phyloP scores from a whole-genome alignment of 2,797 vertebrate genomes.

The Peromyscus eremicus region DNA sequence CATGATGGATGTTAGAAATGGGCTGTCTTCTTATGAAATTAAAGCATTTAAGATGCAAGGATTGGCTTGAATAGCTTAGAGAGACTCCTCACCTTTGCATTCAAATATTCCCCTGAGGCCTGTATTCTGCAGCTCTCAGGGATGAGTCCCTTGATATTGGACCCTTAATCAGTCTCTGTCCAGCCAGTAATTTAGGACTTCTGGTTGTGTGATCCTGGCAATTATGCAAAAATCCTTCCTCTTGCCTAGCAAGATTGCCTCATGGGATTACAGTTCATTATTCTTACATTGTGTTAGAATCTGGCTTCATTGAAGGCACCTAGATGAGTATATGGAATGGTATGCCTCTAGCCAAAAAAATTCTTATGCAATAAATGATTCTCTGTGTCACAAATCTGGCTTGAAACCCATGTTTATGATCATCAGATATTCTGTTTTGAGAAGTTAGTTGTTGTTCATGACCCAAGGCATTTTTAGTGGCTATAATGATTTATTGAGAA shows the following conservation, averaged over 20 bases:
- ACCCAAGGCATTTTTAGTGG: not conserved
- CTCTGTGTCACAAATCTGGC: not conserved
- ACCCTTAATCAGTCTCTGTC: not conserved
- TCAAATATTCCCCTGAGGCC: not conserved
- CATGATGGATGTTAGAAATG: slow-evolving; percentile 57
- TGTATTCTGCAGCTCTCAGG: not conserved
- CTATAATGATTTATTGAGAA: not conserved
- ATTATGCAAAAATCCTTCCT: not conserved
- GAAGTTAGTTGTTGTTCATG: not conserved
- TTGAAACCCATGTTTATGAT: not conserved
- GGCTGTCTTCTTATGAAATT: slow-evolving; percentile 67
- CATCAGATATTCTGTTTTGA: not conserved
- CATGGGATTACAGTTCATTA: not conserved
- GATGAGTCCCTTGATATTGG: not conserved
- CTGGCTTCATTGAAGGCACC: not conserved
- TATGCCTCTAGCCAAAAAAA: not conserved
- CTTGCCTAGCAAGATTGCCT: not conserved
- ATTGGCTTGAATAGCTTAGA: slow-evolving; percentile 18
- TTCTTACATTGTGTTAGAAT: not conserved
- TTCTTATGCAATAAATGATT: not conserved
- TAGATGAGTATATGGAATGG: not conserved
- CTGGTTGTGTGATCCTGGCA: not conserved
- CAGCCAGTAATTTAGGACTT: not conserved
- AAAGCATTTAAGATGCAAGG: slow-evolving; percentile 64
- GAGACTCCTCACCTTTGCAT: not conserved